Percentiles rank a stretch among this genome's conserved stretches.
Conservation (phyloP, 2,113 vertebrate genomes). For the Aspidoscelis tigris region DNA sequence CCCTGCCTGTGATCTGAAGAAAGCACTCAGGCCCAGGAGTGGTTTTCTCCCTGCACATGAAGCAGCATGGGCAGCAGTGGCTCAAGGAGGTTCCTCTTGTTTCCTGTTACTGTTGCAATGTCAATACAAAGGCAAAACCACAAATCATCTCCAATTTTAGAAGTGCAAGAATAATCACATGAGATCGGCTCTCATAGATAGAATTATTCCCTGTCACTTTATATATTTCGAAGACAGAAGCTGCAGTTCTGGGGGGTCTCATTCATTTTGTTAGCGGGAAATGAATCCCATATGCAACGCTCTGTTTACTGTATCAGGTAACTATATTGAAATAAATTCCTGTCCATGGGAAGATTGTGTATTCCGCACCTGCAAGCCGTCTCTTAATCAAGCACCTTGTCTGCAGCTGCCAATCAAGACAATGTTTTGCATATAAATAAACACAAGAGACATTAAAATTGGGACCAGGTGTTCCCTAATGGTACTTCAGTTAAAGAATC, state of each 20-base stretch:
- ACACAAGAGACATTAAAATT: conserved; percentile 4
- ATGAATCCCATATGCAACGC: background rate
- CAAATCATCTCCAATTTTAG: background rate
- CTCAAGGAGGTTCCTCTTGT: background rate
- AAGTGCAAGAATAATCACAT: background rate
- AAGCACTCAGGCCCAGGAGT: too few species aligned
- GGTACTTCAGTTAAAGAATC: background rate
- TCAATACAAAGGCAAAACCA: background rate
- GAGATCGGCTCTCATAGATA: background rate
- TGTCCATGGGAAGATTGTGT: background rate
- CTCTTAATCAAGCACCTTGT: background rate
- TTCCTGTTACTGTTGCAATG: background rate
- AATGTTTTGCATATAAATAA: background rate
- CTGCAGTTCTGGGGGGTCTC: background rate
- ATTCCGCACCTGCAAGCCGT: conserved; percentile 4
- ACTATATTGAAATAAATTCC: background rate
- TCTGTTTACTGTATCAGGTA: background rate
- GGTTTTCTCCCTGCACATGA: too few species aligned
- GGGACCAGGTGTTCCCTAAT: conserved; percentile 14
- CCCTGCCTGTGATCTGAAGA: too few species aligned
- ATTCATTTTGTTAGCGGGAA: background rate
- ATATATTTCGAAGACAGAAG: background rate
- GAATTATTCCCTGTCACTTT: background rate
- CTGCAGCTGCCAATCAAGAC: conserved; percentile 7
- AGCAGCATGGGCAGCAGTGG: too few species aligned